phyloP scores from a whole-genome alignment of 2,113 vertebrate genomes.

The Orycteropus afer region DNA sequence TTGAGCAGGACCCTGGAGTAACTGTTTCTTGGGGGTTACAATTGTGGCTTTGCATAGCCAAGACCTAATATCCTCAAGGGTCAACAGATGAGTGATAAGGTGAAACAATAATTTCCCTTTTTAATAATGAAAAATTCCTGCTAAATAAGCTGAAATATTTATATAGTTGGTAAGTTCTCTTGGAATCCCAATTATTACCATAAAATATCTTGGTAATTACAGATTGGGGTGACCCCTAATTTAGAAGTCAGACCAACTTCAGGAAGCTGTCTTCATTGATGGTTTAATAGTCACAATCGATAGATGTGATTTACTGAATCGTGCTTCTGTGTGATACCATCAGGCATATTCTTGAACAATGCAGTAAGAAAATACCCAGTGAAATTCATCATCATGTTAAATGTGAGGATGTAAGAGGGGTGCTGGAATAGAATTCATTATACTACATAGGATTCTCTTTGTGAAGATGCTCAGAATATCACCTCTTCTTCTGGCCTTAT shows the following conservation, averaged over 20 bases:
- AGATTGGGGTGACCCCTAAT: neutral
- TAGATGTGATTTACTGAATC: neutral
- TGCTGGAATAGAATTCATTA: neutral
- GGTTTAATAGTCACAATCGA: neutral
- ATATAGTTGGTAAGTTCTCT: neutral
- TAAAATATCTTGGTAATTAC: neutral
- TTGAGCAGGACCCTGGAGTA: neutral
- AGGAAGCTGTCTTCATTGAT: neutral
- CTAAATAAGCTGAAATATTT: neutral
- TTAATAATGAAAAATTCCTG: neutral
- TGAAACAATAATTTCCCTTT: neutral
- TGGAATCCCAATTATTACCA: neutral
- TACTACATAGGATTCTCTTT: neutral
- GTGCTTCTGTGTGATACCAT: neutral
- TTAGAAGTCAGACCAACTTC: neutral
- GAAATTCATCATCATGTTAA: neutral
- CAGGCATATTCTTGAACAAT: neutral
- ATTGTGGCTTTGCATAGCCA: neutral
- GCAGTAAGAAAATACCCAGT: neutral
- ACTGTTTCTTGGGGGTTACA: neutral
- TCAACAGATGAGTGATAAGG: neutral
- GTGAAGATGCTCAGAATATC: neutral
- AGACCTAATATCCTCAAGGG: neutral
- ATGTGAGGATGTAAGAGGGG: neutral
- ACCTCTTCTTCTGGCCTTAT: neutral